Base-by-base conservation (phyloP, 2,888 invertebrate species). In the Hipparchia semele region DNA sequence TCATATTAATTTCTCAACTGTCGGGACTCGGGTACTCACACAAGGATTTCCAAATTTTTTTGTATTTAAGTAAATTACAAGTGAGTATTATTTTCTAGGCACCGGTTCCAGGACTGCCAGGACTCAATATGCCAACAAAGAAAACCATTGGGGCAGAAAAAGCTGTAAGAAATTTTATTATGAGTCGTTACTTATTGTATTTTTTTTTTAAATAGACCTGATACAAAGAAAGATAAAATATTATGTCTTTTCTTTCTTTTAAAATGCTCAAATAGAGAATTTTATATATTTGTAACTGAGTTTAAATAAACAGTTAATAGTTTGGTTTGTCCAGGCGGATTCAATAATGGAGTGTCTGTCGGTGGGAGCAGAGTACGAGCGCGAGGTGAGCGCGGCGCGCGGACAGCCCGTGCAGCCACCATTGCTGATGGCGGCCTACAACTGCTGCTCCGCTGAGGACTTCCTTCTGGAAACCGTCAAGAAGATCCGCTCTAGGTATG, bases 281-380 rank as follows among this genome's bases (percentile, higher is more conserved):
- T 39, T 39, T 39, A 0, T 39, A 1, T 4, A 39, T 39, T 39
- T 39, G 3, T 5, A 39, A 39, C 39, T 5, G 39, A 39, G 0
- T 39, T 39, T 39, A 39, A 39, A 39, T 5, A 39, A 39, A 39
- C 39, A 39, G 39, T 10, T 12, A 4, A 12, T 12, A 53, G 12
- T 59, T 23, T 59, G 2, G 12, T 53, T 60, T 39, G 8, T 54
- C 54, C 73, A 95, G 95, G 98, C 99, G 49, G 99, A 99, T 87
- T 96, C 97, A 69, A 96, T 99, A 78, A 94, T 99, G 81, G 99
- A 99, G 88, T 99, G 98, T 79, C 88, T 99, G 70, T 97, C 97
- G 73, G 94, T 98, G 68, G 96, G 96, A 33, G 94, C 95, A 80
- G 94, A 95, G 79, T 96, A 96, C 83, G 87, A 90, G 78, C 92